These are phyloP conservation scores for Eulemur mongoz DNA, from an alignment of 2,797 vertebrate species.

Conservation along the genomic window DNA sequence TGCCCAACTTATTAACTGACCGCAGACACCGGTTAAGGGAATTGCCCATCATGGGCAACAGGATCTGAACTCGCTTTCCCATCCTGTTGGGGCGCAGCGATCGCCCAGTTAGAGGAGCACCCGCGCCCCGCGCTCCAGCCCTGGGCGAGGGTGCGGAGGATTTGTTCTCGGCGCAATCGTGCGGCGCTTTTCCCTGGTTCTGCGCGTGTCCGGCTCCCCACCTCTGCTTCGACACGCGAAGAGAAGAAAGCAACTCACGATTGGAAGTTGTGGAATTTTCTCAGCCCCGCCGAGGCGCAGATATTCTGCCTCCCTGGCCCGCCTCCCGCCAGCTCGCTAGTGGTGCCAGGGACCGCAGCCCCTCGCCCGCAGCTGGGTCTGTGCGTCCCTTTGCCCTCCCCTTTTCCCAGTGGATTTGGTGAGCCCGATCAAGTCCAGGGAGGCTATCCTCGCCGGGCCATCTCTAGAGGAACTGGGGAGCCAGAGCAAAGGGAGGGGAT, in stretches of 20 bases:
- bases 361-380: background rate
- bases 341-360: background rate
- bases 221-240: background rate
- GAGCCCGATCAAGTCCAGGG: background rate
- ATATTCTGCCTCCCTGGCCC: background rate
- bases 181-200: background rate
- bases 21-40: background rate
- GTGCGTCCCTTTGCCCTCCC: background rate
- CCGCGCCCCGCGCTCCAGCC: background rate
- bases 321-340: background rate
- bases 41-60: background rate
- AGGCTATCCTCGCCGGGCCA: background rate
- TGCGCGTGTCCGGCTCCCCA: background rate
- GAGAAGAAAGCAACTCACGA: background rate
- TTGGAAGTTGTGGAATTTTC: background rate
- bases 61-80: background rate
- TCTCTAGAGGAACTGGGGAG: background rate
- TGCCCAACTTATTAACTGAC: background rate
- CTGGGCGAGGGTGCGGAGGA: no score
- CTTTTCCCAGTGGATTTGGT: background rate
- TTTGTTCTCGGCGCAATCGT: background rate
- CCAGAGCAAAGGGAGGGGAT: background rate
- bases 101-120: no score
- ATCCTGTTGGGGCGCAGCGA: background rate
- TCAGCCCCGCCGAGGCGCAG: no score